Evolutionary conservation across 2,113 vertebrate genomes (phyloP).

Genomic region (Romanogobio albipinnatus): DNA sequence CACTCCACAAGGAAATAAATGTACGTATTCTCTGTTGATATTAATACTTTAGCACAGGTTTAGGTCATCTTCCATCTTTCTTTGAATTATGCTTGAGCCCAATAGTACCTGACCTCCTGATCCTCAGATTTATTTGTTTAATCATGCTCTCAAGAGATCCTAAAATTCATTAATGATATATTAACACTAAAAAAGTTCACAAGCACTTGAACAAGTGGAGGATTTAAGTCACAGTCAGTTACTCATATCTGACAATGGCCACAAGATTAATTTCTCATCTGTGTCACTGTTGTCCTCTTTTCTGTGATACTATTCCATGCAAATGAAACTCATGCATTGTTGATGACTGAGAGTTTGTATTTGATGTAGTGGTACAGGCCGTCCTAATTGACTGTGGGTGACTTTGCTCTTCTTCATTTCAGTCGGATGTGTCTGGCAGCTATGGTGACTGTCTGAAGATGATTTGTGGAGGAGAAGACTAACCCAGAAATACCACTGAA

Average conservation of each 20-base stretch:
- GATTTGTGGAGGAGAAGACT: constrained; percentile 70
- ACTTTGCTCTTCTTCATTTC: constrained; percentile 47
- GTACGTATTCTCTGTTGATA: constrained; percentile 65
- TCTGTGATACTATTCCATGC: background rate
- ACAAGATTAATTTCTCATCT: background rate
- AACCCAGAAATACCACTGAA: background rate
- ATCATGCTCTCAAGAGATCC: background rate
- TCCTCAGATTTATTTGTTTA: background rate
- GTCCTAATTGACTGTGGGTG: background rate
- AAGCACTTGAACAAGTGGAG: no score
- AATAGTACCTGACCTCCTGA: background rate
- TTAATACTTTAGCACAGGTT: background rate
- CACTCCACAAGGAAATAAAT: constrained; percentile 75
- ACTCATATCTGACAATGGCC: background rate
- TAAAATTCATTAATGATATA: background rate
- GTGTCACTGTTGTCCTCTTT: no score
- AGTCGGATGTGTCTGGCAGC: constrained; percentile 63
- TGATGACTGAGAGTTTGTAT: background rate
- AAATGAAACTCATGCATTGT: background rate
- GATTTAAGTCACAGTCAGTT: background rate
- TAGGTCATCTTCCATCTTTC: background rate
- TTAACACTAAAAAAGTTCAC: no score
- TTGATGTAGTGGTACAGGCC: background rate
- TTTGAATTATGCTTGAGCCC: background rate
- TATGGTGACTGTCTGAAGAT: constrained; percentile 54